These are phyloP conservation scores for Ylistrum balloti DNA, from an alignment of 1,140 invertebrate species.

Conservation along the genomic window DNA sequence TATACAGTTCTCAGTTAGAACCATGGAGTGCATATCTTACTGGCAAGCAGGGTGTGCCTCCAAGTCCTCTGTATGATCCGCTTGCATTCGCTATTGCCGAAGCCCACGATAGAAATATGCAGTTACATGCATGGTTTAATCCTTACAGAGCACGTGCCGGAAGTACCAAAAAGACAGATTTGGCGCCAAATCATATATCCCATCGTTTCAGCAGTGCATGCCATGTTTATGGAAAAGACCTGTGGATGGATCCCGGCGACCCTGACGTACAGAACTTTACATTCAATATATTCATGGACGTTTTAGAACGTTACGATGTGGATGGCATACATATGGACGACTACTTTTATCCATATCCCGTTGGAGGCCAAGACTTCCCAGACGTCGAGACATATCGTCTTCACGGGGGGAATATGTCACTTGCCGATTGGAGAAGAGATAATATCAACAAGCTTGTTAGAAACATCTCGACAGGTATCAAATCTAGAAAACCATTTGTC, in stretches of 20 bases:
- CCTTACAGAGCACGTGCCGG: conserved; percentile 74
- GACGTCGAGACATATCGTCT: conserved; percentile 72
- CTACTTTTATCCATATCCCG: conserved; percentile 81
- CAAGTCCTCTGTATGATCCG: conserved; percentile 77
- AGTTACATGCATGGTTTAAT: conserved; percentile 81
- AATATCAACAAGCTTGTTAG: conserved; percentile 76
- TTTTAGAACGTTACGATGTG: conserved; percentile 77
- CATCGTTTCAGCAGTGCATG: conserved; percentile 70
- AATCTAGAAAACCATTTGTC: conserved; percentile 69
- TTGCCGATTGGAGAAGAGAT: conserved; percentile 75
- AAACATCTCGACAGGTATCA: conserved; percentile 66
- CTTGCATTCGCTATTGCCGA: conserved; percentile 71
- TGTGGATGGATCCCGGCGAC: conserved; percentile 80
- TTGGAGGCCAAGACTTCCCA: conserved; percentile 71
- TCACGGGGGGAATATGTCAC: conserved; percentile 75
- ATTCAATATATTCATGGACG: conserved; percentile 72
- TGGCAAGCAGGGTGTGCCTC: conserved; percentile 75
- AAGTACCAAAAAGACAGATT: conserved; percentile 61
- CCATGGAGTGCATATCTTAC: conserved; percentile 80
- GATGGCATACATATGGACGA: conserved; percentile 81
- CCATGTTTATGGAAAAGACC: conserved; percentile 72
- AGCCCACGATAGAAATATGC: conserved; percentile 73
- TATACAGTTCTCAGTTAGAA: conserved; percentile 76
- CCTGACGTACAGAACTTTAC: conserved; percentile 68
- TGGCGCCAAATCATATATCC: conserved; percentile 77